Evolutionary conservation across 2,888 invertebrate species (phyloP).

Genomic region (Dolichopus griseipennis): DNA sequence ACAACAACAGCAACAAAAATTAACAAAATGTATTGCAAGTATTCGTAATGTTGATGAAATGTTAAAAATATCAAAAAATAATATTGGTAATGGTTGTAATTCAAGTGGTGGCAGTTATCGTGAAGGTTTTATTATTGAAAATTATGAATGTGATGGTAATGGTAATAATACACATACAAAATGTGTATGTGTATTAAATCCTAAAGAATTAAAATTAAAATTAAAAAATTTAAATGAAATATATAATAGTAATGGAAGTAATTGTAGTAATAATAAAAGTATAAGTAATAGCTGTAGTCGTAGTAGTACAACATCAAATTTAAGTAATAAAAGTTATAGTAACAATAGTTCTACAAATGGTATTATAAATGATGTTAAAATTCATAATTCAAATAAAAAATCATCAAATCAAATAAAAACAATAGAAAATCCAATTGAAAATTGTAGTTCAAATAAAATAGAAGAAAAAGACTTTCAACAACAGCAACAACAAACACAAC

Average conservation of each 20-base stretch:
- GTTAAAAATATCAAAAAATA: background rate
- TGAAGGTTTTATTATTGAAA: conserved; percentile 13
- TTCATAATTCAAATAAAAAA: background rate
- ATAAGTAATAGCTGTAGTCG: background rate
- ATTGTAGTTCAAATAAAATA: background rate
- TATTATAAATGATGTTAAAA: background rate
- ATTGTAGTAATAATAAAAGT: background rate
- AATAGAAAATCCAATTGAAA: background rate
- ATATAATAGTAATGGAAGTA: too few relatives aligned
- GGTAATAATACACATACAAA: conserved; percentile 19
- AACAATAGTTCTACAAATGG: background rate
- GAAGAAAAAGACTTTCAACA: background rate
- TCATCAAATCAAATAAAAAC: background rate
- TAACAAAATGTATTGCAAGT: background rate
- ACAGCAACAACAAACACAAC: background rate
- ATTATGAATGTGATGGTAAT: conserved; percentile 21
- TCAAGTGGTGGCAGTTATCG: conserved; percentile 8
- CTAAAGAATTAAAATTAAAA: background rate
- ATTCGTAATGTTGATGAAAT: background rate
- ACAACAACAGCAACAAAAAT: background rate
- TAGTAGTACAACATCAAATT: background rate
- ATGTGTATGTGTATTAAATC: background rate
- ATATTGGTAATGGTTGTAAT: conserved; percentile 12
- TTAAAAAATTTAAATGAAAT: background rate
- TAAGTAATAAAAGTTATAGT: background rate